Evolutionary conservation across 2,888 invertebrate genomes (phyloP), one percentile per base, ranked within the genome.

Genomic region (Drosophila trichaetosa): DNA sequence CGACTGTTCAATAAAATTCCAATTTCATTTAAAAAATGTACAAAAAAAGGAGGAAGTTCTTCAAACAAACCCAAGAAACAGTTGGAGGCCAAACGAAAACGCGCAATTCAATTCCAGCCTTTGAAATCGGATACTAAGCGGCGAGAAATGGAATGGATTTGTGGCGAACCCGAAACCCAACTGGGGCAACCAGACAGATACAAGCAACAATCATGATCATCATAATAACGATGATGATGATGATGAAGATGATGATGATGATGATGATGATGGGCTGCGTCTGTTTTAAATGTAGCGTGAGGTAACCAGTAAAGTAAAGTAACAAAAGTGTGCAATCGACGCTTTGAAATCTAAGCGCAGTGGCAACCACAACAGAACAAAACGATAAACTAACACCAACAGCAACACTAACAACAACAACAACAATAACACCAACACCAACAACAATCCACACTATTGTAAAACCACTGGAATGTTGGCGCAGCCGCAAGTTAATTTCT

Each of bases 51-150:
- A 42, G 68, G 38, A 67, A 80, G 46, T 63, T 70, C 65, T 61
- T 69, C 68, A 83, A 80, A 72, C 59, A 59, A 53, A 73, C 59
- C 66, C 69, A 65, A 60, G 69, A 71, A 49, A 40, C 67, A 59
- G 78, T 61, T 70, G 69, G 71, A 78, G 81, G 66, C 69, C 70
- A 69, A 66, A 58, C 63, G 60, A 70, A 58, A 53, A 62, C 57
- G 48, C 70, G 72, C 69, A 83, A 90, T 76, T 84, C 84, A 78
- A 89, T 84, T 87, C 82, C 63, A 82, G 57, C 79, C 79, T 73
- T 46, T 84, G 87, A 87, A 90, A 87, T 82, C 84, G 71, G 87
- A 87, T 86, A 83, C 33, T 76, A 86, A 46, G 59, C 38, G 59
- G 53, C 56, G 40, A 69, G 54, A 49, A 63, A 62, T 60, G 66